Percentiles rank a stretch among this genome's conserved stretches.
These are phyloP conservation scores for Prosapia bicincta DNA, from an alignment of 2,888 invertebrate genomes.

Conservation along the genomic window DNA sequence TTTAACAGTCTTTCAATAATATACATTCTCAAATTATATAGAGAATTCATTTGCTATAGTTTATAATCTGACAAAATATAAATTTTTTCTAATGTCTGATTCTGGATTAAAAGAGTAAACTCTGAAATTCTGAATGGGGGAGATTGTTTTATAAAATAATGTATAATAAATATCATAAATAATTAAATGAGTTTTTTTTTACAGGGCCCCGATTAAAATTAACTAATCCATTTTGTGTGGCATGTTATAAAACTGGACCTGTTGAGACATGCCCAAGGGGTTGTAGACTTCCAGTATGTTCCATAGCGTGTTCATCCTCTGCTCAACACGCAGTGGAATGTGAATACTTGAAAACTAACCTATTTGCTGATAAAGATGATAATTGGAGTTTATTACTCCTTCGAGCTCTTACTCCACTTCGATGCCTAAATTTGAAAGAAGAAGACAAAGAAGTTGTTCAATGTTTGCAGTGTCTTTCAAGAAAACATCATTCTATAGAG, in stretches of 20 bases:
- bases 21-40: too few relatives aligned
- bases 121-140: too few relatives aligned
- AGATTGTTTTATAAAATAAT: too few relatives aligned
- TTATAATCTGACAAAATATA: too few relatives aligned
- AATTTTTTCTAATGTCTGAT: too few relatives aligned
- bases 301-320: constrained; percentile 57
- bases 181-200: too few relatives aligned
- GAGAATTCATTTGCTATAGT: too few relatives aligned
- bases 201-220: constrained; percentile 52
- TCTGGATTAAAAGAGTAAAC: too few relatives aligned
- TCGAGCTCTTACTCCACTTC: constrained; percentile 48
- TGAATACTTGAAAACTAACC: constrained; percentile 54
- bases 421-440: constrained; percentile 47
- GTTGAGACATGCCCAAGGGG: constrained; percentile 55
- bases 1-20: too few relatives aligned
- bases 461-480: constrained; percentile 46
- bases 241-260: constrained; percentile 45
- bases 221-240: constrained; percentile 58
- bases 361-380: constrained; percentile 28
- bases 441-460: constrained; percentile 53
- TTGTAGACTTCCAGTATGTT: constrained; percentile 70
- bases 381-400: constrained; percentile 45
- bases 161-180: too few relatives aligned
- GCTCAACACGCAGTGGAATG: constrained; percentile 62
- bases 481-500: background rate